Base-by-base conservation (phyloP, 2,888 invertebrate species). In the Poecilus cupreus region DNA sequence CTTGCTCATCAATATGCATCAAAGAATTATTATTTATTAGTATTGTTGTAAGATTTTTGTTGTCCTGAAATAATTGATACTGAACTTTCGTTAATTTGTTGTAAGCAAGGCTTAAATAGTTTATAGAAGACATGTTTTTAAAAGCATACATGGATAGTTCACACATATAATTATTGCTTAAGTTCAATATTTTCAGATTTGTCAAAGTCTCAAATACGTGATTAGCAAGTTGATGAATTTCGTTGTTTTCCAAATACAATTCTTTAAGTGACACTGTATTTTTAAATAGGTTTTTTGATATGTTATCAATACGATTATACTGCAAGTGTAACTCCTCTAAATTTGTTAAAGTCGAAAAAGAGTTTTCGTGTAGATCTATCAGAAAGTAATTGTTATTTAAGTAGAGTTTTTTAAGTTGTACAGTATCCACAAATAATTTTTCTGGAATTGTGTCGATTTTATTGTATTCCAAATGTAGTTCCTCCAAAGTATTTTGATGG, bases 301-400 rank as follows among this genome's bases (percentile, higher is more conserved):
- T 26, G 26, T 26, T 60, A 3, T 24, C 1, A 4, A 60, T 26
- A 6, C 13, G 11, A 60, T 60, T 60, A n/a, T 60, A 6, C 5
- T 60, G 26, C 24, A 60, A 26, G 26, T 60, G 60, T 60, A 60
- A 13, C 6, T 60, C 60, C 16, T 60, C n/a, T 26, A 60, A 24
- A 26, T 2, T n/a, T n/a, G 3, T 24, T 60, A 60, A 26, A 6
- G 8, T 24, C 1, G 13, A 60, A 60, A 60, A 60, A 24, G 13
- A 13, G 16, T 26, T 60, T 13, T 13, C 46, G 4, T 46, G 1
- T 13, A 32, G 4, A 8, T 54, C 8, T 6, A 3, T 6, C 13
- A 5, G 11, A 26, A 32, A 13, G 5, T 13, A 6, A 60, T 60
- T 60, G 26, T 60, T 60, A 4, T 60, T 60, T 32, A 60, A 60